These are phyloP conservation scores for Hirundo rustica DNA, from an alignment of 2,797 vertebrate species.

Conservation along the genomic window DNA sequence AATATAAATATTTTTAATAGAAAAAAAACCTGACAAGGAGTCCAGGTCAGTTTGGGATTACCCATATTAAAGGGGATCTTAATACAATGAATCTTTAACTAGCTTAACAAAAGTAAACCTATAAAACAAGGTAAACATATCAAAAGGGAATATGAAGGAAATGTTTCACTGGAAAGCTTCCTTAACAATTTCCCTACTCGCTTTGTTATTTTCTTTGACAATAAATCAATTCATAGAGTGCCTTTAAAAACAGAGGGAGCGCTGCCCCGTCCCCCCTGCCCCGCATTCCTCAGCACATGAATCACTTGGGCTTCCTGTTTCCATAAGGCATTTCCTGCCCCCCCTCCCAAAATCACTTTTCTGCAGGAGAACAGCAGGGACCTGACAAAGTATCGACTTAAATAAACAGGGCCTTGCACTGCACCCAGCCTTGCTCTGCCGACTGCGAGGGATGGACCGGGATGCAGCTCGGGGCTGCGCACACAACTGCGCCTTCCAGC, in stretches of 20 bases:
- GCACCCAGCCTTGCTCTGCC: conserved; percentile 54
- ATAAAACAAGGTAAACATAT: conserved; percentile 90
- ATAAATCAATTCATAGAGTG: conserved; percentile 96
- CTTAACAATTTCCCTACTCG: conserved; percentile 89
- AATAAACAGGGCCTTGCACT: conserved; percentile 78
- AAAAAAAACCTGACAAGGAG: conserved; percentile 75
- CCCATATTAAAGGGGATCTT: conserved; percentile 77
- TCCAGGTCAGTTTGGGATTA: conserved; percentile 78
- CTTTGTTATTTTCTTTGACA: conserved; percentile 94
- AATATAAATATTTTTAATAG: conserved; percentile 82
- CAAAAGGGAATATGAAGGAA: conserved; percentile 90
- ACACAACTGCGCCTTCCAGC: background rate
- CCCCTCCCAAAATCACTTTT: conserved; percentile 80
- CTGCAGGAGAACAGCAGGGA: conserved; percentile 85
- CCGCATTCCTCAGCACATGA: conserved; percentile 92
- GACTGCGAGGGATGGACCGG: background rate
- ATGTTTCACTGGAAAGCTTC: conserved; percentile 92
- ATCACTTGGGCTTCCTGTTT: conserved; percentile 97
- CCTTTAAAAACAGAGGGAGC: conserved; percentile 85
- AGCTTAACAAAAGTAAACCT: conserved; percentile 89
- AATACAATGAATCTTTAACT: conserved; percentile 78
- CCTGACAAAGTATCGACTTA: conserved; percentile 82
- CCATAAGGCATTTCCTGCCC: conserved; percentile 96
- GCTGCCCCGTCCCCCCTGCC: conserved; percentile 56
- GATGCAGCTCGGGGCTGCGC: conserved; percentile 8